Evolutionary conservation across 2,797 vertebrate species (phyloP).

Genomic region (Myotis myotis): DNA sequence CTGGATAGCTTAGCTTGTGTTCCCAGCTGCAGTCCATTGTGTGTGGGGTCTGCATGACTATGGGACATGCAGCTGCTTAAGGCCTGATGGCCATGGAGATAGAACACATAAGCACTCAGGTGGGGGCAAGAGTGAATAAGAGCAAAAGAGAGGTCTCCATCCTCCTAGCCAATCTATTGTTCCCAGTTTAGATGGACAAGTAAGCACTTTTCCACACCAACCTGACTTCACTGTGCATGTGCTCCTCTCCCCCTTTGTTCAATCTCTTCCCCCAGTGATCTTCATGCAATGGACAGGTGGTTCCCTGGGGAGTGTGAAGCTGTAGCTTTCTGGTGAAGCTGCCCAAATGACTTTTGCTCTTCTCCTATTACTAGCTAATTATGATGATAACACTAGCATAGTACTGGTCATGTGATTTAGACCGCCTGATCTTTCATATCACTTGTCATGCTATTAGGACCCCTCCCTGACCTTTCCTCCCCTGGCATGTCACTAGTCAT

Average conservation of each 20-base stretch:
- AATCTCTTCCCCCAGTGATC: neutral
- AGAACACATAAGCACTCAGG: neutral
- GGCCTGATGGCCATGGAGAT: neutral
- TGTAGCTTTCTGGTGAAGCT: neutral
- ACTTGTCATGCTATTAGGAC: neutral
- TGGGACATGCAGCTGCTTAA: neutral
- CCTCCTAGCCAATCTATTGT: neutral
- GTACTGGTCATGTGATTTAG: neutral
- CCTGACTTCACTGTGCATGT: neutral
- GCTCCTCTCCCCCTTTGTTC: neutral
- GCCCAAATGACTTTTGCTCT: neutral
- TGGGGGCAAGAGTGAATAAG: neutral
- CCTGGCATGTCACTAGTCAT: neutral
- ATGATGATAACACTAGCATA: neutral
- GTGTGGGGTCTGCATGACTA: neutral
- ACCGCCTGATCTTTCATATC: neutral
- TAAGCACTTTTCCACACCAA: neutral
- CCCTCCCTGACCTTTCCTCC: neutral
- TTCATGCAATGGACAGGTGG: neutral
- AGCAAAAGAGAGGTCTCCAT: neutral
- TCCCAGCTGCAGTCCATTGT: neutral
- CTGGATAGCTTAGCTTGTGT: neutral
- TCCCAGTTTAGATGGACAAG: neutral
- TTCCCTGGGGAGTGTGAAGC: neutral
- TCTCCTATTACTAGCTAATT: neutral